Conservation (phyloP, 2,888 invertebrate species). For the Hypomecis punctinalis region DNA sequence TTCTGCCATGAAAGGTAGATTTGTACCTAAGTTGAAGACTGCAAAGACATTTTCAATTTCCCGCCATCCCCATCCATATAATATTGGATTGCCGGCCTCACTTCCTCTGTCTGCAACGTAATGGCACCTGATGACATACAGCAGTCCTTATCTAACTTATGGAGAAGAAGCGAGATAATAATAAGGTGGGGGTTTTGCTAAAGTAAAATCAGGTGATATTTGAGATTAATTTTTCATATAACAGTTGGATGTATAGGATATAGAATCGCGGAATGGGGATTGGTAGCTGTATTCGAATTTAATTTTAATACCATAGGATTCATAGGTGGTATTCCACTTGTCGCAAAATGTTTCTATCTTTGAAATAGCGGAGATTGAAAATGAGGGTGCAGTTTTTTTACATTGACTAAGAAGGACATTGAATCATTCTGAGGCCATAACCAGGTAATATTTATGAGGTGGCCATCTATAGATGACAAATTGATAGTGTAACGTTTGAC, state of each 20-base stretch:
- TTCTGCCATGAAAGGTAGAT: neutral
- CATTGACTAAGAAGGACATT: no score
- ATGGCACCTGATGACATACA: slow-evolving; percentile 16
- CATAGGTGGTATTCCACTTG: no score
- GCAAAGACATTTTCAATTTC: slow-evolving; percentile 62
- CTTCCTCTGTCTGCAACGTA: slow-evolving; percentile 49
- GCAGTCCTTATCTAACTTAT: slow-evolving; percentile 39
- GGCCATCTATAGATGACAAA: no score
- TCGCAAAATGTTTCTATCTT: no score
- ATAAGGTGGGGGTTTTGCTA: neutral
- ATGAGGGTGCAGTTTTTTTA: no score
- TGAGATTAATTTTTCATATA: slow-evolving; percentile 7
- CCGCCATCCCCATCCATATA: slow-evolving; percentile 56
- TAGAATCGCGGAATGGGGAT: neutral
- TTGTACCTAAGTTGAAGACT: slow-evolving; percentile 3
- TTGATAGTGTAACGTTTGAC: no score
- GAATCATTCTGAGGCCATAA: no score
- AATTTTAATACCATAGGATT: neutral
- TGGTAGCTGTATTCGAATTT: neutral
- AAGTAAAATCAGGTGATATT: neutral
- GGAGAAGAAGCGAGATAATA: slow-evolving; percentile 35
- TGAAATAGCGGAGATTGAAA: no score
- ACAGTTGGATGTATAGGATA: slow-evolving; percentile 2
- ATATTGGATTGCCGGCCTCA: slow-evolving; percentile 60
- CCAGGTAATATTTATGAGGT: no score